Evolutionary conservation across 2,797 vertebrate species (phyloP).

Genomic region (Nannoperca obscura): DNA sequence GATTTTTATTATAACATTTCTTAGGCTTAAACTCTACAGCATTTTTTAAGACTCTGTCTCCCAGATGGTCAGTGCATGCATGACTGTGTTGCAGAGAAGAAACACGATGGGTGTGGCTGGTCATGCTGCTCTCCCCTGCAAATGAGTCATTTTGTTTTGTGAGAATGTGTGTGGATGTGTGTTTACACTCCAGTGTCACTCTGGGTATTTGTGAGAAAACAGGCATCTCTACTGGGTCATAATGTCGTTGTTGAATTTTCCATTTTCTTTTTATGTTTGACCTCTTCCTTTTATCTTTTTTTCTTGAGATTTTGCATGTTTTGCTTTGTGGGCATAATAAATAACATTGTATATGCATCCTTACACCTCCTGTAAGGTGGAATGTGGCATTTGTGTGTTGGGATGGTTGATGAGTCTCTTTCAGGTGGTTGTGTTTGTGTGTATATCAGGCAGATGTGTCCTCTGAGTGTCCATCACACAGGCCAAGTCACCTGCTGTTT

Average conservation of each 20-base stretch:
- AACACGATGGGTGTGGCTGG: conserved; percentile 50
- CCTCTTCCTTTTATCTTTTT: background rate
- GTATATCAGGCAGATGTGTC: conserved; percentile 12
- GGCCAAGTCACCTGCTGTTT: conserved; percentile 9
- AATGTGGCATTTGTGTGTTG: background rate
- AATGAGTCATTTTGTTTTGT: conserved; percentile 45
- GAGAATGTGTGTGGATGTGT: conserved; percentile 21
- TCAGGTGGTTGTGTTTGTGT: background rate
- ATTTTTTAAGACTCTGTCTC: background rate
- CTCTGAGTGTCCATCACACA: conserved; percentile 26
- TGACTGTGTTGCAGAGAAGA: background rate
- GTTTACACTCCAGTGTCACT: conserved; percentile 17
- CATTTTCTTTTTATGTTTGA: conserved; percentile 1
- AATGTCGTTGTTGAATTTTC: conserved; percentile 16
- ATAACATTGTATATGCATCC: background rate
- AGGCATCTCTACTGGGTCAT: conserved; percentile 4
- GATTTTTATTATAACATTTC: background rate
- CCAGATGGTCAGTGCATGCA: conserved; percentile 21
- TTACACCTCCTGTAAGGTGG: conserved; percentile 4
- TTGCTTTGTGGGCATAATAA: background rate
- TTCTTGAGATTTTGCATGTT: background rate
- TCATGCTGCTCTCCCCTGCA: conserved; percentile 25
- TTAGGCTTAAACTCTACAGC: background rate
- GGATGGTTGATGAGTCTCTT: background rate
- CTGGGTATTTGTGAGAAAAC: conserved; percentile 28